A percentile compares a stretch with the other conserved stretches of the same genome.
Evolutionary conservation across 2,113 vertebrate genomes (phyloP).

Genomic region (Cyprinodon variegatus): DNA sequence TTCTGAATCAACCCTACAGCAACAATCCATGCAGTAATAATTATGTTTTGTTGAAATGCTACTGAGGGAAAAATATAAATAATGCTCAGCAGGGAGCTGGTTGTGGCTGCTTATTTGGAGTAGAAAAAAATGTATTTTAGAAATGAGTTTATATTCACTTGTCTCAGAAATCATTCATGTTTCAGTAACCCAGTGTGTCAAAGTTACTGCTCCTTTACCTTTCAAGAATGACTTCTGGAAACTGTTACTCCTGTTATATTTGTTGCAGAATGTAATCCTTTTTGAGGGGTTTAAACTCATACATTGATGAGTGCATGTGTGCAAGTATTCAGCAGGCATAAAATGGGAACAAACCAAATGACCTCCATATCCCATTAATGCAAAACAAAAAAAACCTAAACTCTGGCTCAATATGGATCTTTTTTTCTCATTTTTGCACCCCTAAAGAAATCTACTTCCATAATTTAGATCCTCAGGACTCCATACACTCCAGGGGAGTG

Average conservation of each 20-base stretch:
- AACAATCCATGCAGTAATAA: slow-evolving; percentile 3
- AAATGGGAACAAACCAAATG: not conserved
- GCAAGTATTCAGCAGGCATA: not conserved
- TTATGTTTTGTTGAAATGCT: not conserved
- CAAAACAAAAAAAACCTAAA: not conserved
- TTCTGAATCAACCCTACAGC: not conserved
- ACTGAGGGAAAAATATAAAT: slow-evolving; percentile 14
- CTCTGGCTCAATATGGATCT: not conserved
- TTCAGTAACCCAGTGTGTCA: slow-evolving; percentile 10
- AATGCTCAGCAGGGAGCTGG: not conserved
- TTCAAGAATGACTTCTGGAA: not conserved
- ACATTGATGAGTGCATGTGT: slow-evolving; percentile 16
- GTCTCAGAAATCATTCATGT: not conserved
- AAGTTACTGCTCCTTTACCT: not conserved
- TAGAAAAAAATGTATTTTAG: not conserved
- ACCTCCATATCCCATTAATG: not conserved
- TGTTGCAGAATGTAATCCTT: not conserved
- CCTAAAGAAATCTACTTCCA: not conserved
- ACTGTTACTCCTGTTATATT: not conserved
- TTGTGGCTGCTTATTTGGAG: slow-evolving; percentile 8
- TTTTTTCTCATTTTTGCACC: not conserved
- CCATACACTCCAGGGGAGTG: not conserved
- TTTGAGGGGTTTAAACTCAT: not conserved
- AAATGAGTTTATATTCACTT: slow-evolving; percentile 10
- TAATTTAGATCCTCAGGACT: not conserved